Base-by-base conservation (phyloP, 30 jellyfish, hydroid and myxozoan genomes). In the Aurelia aurita region DNA sequence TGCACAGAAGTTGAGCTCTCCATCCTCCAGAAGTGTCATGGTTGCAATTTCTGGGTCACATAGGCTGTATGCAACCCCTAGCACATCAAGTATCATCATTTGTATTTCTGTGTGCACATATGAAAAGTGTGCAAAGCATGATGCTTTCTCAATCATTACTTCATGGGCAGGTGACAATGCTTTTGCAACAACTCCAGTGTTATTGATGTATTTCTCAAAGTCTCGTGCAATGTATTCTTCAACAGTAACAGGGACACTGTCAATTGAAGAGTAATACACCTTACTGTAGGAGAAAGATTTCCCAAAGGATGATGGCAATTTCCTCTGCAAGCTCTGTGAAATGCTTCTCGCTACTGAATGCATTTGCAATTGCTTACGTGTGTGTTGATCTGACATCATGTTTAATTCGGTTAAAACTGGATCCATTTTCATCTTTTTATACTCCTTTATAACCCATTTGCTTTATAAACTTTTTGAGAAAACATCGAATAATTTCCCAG, bases 21-120 rank as follows among this genome's bases (percentile, higher is more conserved):
- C 83, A 29, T 44, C 83, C 34, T 70, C 44, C 44, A n/a, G 11
- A 70, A 70, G 44, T n/a, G 49, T 79, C 72, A 57, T 57, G 16
- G 76, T 76, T 76, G 88, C 79, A 18, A 76, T 76, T 60, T 76
- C 88, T 16, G 88, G 88, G 31, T 76, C 79, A 76, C 72, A 58
- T 25, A 76, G 77, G 66, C 34, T 76, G 76, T 57, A 60, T 9
- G 57, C 88, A 54, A 57, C 72, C 16, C 78, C 88, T 57, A 19
- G 63, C 34, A 76, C 63, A 64, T 53, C 88, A 16, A 60, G 31
- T 19, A 72, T 19, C 85, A 72, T 46, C 45, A 46, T 29, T 51
- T 72, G 46, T 46, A 44, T 72, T 44, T 51, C 51, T 39, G 85
- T 29, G 63, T 46, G 68, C 20, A 29, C 72, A 72, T 45, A 72